Evolutionary conservation across 2,113 vertebrate genomes (phyloP).

Genomic region (Chionis minor): DNA sequence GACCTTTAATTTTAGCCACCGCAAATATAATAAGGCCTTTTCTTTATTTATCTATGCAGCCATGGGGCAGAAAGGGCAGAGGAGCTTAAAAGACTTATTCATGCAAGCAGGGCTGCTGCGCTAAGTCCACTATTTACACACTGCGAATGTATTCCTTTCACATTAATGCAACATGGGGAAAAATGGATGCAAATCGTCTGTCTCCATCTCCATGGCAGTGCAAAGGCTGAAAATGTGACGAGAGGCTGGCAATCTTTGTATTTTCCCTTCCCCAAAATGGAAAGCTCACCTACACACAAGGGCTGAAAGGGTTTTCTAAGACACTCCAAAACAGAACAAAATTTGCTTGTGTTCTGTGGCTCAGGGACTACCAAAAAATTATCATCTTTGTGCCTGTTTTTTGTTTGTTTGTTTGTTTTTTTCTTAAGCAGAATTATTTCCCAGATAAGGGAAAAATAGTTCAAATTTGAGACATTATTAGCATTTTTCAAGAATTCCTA

Average conservation of each 20-base stretch:
- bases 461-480: constrained; percentile 63
- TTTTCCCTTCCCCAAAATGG: background rate
- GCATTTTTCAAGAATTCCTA: constrained; percentile 63
- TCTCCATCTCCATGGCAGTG: background rate
- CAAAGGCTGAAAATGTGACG: background rate
- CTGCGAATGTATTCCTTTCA: background rate
- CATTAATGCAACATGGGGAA: background rate
- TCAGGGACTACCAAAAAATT: background rate
- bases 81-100: constrained; percentile 53
- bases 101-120: constrained; percentile 23
- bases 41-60: constrained; percentile 52
- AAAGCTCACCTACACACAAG: background rate
- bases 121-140: constrained; percentile 54
- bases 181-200: background rate
- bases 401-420: too few species aligned
- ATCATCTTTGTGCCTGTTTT: background rate
- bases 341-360: background rate
- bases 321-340: background rate
- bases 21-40: constrained; percentile 55
- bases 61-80: constrained; percentile 34
- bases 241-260: background rate
- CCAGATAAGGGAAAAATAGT: constrained; percentile 51
- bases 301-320: background rate
- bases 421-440: constrained; percentile 50
- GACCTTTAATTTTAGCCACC: constrained; percentile 29